phyloP scores from a whole-genome alignment of 2,888 invertebrate genomes.

The Crioceris asparagi region DNA sequence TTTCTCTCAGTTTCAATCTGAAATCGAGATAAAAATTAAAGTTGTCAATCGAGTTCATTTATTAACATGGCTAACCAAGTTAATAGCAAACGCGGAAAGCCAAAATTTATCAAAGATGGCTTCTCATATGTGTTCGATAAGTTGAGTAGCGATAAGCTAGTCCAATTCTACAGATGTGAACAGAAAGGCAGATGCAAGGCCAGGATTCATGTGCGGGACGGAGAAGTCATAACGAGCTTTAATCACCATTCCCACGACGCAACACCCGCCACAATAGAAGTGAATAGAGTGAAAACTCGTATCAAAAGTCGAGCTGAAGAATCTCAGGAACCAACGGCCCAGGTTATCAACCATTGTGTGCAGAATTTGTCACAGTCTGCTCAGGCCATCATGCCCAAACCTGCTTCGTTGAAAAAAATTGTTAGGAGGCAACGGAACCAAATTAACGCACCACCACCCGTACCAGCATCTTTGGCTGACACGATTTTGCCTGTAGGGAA shows the following conservation, averaged over 20 bases:
- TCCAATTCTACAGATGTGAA: no score
- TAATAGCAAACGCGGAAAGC: background rate
- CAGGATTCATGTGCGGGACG: no score
- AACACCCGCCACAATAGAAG: slow-evolving; percentile 2
- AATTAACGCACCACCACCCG: slow-evolving; percentile 4
- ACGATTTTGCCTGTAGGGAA: background rate
- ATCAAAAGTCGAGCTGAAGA: slow-evolving; percentile 2
- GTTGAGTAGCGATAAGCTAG: background rate
- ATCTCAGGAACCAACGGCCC: slow-evolving; percentile 5
- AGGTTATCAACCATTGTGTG: slow-evolving; percentile 6
- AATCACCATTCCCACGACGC: background rate
- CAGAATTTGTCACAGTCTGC: slow-evolving; percentile 3
- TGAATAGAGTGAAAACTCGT: slow-evolving; percentile 2
- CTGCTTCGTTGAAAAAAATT: slow-evolving; percentile 1
- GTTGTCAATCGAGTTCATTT: background rate
- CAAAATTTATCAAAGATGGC: background rate
- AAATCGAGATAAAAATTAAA: no score
- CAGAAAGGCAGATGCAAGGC: no score
- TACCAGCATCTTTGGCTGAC: slow-evolving; percentile 1
- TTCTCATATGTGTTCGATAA: no score
- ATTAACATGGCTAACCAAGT: background rate
- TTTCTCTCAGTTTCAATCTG: no score
- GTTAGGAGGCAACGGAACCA: slow-evolving; percentile 2
- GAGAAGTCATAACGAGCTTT: background rate
- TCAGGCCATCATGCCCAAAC: no score